Base-by-base conservation (phyloP, 2,113 vertebrate genomes). In the Oreochromis spilurus region DNA sequence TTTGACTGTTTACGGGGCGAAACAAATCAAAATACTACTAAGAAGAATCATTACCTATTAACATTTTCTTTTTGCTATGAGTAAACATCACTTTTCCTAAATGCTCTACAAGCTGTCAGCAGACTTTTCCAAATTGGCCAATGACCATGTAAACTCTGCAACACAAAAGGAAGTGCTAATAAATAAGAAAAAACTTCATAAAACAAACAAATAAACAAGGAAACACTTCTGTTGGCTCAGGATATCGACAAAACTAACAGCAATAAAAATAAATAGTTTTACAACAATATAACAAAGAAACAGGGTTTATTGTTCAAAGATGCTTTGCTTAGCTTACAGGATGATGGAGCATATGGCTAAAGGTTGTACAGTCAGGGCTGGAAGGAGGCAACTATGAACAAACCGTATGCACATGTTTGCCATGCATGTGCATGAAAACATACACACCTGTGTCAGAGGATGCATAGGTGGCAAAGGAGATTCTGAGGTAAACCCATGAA, bases 401-500 rank as follows among this genome's bases (percentile, higher is more conserved):
- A 72, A 85, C n/a, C 16, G 53, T 62, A 9, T 40, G 43, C 67
- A 79, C 45, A 70, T 36, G 53, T 53, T 85, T 53, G 17, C 17
- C 17, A 21, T 72, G 50, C 26, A 81, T 65, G 72, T 55, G 40
- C 52, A 43, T 77, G 60, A 83, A 89, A 62, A 84, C 70, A 79
- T 12, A 43, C 17, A 84, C 38, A 60, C 29, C 72, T 78, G 81
- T 77, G 53, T 85, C 58, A 50, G 29, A 52, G 86, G 83, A 93
- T 92, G 89, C 86, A 91, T 84, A 93, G 91, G 90, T 91, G 90
- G 84, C 54, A 83, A 45, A 81, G 89, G 82, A 94, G 87, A 89
- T 88, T 90, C 85, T 91, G 94, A 95, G 93, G 91, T 93, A 94
- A 94, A 94, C 90, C 89, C 77, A 92, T 85, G 65, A 87, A 58